Evolutionary conservation across 2,888 invertebrate species (phyloP).

Genomic region (Andrena dorsata): DNA sequence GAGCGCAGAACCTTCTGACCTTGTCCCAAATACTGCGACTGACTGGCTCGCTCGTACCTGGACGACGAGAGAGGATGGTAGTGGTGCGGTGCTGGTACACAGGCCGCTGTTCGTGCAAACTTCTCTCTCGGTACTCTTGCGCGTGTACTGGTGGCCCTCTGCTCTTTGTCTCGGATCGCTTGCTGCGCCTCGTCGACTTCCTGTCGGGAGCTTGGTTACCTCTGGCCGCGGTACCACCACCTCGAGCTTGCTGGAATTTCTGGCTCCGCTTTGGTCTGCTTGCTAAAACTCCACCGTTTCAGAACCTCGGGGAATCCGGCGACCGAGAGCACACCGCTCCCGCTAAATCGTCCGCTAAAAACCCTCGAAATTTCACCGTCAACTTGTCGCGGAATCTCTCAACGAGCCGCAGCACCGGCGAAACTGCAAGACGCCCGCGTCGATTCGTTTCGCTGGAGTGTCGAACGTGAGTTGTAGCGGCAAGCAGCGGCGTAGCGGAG

Average conservation of each 20-base stretch:
- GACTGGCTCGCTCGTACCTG: slow-evolving; percentile 74
- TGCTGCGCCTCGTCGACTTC: slow-evolving; percentile 63
- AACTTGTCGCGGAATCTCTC: too few species aligned
- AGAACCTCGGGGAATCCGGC: not conserved
- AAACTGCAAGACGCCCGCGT: not conserved
- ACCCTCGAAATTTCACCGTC: too few species aligned
- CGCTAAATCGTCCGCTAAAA: not conserved
- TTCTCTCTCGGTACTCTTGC: slow-evolving; percentile 31
- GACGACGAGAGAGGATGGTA: slow-evolving; percentile 43
- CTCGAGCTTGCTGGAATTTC: slow-evolving; percentile 18
- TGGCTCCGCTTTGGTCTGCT: not conserved
- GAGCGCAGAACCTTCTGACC: slow-evolving; percentile 84
- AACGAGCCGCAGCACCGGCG: not conserved
- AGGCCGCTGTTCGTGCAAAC: slow-evolving; percentile 29
- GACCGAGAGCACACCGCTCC: not conserved
- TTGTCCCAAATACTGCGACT: slow-evolving; percentile 85
- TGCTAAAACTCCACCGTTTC: not conserved
- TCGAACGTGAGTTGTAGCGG: slow-evolving; percentile 46
- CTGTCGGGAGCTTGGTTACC: slow-evolving; percentile 49
- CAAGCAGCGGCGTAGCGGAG: not conserved
- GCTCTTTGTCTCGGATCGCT: slow-evolving; percentile 61
- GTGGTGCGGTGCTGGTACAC: slow-evolving; percentile 25
- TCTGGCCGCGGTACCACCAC: slow-evolving; percentile 24
- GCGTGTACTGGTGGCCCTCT: slow-evolving; percentile 50
- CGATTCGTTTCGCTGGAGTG: slow-evolving; percentile 29